These are phyloP conservation scores for Folsomia candida DNA, from an alignment of 2,888 invertebrate genomes.

Conservation along the genomic window DNA sequence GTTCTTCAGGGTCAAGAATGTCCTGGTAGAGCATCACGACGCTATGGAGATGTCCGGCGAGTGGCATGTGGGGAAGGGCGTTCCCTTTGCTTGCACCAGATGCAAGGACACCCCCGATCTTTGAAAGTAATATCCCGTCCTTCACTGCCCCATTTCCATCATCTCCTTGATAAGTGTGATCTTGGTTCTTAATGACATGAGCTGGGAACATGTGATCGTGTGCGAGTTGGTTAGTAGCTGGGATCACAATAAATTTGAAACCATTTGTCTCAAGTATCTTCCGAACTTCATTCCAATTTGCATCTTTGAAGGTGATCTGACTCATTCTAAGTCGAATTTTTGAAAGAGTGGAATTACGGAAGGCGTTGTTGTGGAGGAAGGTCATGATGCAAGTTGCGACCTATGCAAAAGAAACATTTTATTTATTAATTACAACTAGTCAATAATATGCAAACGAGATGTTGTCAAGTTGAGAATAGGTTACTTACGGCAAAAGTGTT, in stretches of 20 bases:
- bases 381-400: not conserved
- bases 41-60: not conserved
- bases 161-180: not conserved
- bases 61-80: not conserved
- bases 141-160: not conserved
- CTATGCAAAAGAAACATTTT: not conserved
- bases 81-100: not conserved
- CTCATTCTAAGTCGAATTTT: not conserved
- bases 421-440: not conserved
- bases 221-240: not conserved
- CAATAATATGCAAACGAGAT: not conserved
- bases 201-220: not conserved
- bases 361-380: not conserved
- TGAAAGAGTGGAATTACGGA: not conserved
- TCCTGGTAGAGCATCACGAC: not conserved
- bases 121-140: not conserved
- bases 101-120: not conserved
- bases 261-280: not conserved
- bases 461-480: too few species aligned
- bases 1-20: not conserved
- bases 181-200: not conserved
- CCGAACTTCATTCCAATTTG: not conserved
- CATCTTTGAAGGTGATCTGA: not conserved
- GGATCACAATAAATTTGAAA: not conserved
- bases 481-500: not conserved